These are phyloP conservation scores for Meganola albula DNA, from an alignment of 2,888 invertebrate genomes.

Conservation along the genomic window DNA sequence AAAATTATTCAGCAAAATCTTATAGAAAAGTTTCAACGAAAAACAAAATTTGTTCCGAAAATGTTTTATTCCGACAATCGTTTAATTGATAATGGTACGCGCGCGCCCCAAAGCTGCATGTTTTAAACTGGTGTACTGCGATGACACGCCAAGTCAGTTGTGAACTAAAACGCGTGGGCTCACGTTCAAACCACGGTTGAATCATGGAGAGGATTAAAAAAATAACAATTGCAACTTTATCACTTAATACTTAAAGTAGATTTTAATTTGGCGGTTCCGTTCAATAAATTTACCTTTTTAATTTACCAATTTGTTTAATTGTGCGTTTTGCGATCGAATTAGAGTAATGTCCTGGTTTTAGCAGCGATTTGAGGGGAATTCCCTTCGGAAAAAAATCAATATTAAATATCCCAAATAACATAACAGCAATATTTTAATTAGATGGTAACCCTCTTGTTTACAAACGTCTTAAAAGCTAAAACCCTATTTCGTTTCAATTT, in stretches of 20 bases:
- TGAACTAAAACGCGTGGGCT: conserved; percentile 64
- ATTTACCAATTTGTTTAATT: conserved; percentile 51
- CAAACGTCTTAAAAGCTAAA: no score
- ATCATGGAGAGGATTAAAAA: conserved; percentile 36
- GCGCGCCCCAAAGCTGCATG: conserved; percentile 47
- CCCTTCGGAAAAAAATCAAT: no score
- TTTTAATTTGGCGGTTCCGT: conserved; percentile 14
- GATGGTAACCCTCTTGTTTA: no score
- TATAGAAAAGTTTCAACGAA: conserved; percentile 9
- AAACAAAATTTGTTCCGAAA: conserved; percentile 22
- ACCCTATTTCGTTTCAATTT: no score
- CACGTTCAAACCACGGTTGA: conserved; percentile 44
- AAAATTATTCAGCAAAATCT: no score
- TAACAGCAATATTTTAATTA: no score
- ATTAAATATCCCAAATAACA: conserved; percentile 12
- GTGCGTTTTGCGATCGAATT: conserved; percentile 23
- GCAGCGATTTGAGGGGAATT: no score
- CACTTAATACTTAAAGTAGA: conserved; percentile 25
- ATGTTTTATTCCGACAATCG: conserved; percentile 30
- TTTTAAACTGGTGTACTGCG: conserved; percentile 51
- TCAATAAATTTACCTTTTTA: conserved; percentile 46
- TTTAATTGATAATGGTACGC: conserved; percentile 46
- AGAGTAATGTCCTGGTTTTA: conserved; percentile 32
- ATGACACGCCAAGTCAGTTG: conserved; percentile 46
- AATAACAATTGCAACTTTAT: conserved; percentile 40